Base-by-base conservation (phyloP, 2,797 vertebrate species). In the Erithacus rubecula region DNA sequence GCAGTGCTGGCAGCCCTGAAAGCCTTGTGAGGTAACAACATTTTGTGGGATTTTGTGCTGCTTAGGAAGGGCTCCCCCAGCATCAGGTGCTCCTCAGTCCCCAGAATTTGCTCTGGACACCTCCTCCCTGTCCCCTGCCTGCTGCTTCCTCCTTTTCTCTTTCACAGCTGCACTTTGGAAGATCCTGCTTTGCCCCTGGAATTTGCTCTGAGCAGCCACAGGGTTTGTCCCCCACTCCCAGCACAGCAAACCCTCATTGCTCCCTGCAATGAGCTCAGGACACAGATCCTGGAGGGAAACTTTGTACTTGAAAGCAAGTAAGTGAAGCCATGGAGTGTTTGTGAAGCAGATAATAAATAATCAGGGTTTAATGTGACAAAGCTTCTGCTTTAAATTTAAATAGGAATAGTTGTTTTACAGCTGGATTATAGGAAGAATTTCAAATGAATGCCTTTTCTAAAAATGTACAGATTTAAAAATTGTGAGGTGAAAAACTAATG, bases 1-100 rank as follows among this genome's bases (percentile, higher is more conserved):
- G 14, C 52, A 51, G 3, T 16, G 18, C 41, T 18, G 6, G 6
- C 80, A 55, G 63, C 77, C 52, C 43, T 87, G 30, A 4, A 2
- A 41, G 3, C 19, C 5, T 15, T 15, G n/a, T 0, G n/a, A 34
- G 51, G 19, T 10, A 7, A 3, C 74, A 21, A 7, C 5, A 3
- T 47, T 39, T n/a, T 1, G 5, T 41, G 64, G 59, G 22, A 9
- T 15, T 39, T 0, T 7, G 4, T 53, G 51, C 62, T 29, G 60
- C 64, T 58, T 3, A 1, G 37, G 14, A 34, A n/a, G 63, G 34
- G 32, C 6, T 72, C 29, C 5, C 21, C 1, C 55, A 10, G 83
- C 15, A 44, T 30, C 5, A 7, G 44, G 37, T 41, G 87, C 89
- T 78, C 26, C 80, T 72, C 17, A 4, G 11, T 5, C 17, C 41